Evolutionary conservation across 2,113 vertebrate species (phyloP).

Genomic region (Bungarus multicinctus): DNA sequence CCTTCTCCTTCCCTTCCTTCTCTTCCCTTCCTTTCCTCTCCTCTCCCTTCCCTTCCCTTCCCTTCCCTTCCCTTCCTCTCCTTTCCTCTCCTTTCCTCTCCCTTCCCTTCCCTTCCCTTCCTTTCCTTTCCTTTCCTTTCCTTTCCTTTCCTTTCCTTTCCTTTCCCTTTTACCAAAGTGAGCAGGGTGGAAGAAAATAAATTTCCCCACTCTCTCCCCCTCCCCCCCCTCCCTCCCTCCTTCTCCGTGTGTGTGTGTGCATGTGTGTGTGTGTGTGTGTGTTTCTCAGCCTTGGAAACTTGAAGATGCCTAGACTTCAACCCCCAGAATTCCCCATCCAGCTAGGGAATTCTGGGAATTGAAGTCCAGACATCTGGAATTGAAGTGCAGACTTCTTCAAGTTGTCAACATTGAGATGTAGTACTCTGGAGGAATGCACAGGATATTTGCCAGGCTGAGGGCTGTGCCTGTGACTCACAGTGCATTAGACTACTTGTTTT

Average conservation of each 20-base stretch:
- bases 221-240: not conserved
- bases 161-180: not conserved
- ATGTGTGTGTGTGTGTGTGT: too few relatives aligned
- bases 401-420: not conserved
- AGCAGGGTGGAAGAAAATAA: not conserved
- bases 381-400: not conserved
- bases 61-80: too few relatives aligned
- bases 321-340: not conserved
- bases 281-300: not conserved
- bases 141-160: not conserved
- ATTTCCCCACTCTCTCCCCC: not conserved
- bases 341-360: not conserved
- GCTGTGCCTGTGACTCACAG: not conserved
- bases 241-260: not conserved
- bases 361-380: not conserved
- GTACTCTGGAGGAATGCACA: not conserved
- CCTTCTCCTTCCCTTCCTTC: too few relatives aligned
- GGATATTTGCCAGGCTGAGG: slow-evolving; percentile 8
- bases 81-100: rapidly evolving
- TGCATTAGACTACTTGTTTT: not conserved
- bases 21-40: too few relatives aligned
- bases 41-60: too few relatives aligned
- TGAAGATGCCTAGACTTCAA: not conserved
- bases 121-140: too few relatives aligned
- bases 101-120: too few relatives aligned